These are phyloP conservation scores for Oscheius sp. DNA, from an alignment of 2,888 invertebrate species.

Conservation along the genomic window DNA sequence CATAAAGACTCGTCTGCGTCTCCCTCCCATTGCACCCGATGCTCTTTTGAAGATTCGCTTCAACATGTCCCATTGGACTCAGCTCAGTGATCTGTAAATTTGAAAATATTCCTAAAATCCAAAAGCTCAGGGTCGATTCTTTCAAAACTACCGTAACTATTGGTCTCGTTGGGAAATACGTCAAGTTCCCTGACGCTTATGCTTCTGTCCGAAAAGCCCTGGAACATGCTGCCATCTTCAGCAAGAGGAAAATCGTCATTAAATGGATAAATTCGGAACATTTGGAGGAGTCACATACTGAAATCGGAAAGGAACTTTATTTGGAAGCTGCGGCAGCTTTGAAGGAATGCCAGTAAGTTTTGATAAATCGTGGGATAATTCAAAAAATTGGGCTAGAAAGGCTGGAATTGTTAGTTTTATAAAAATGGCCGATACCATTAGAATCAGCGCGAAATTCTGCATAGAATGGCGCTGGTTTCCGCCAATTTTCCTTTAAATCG, in stretches of 20 bases:
- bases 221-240: constrained; percentile 89
- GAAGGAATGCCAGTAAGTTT: constrained; percentile 61
- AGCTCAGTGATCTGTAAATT: constrained; percentile 61
- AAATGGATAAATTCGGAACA: constrained; percentile 73
- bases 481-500: too few relatives aligned
- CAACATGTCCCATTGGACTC: constrained; percentile 64
- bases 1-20: constrained; percentile 46
- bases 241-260: constrained; percentile 86
- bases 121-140: constrained; percentile 51
- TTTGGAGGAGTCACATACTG: constrained; percentile 45
- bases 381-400: too few relatives aligned
- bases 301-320: constrained; percentile 43
- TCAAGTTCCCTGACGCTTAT: constrained; percentile 87
- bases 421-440: too few relatives aligned
- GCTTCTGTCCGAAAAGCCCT: constrained; percentile 84
- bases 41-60: constrained; percentile 49
- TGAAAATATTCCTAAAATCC: background rate
- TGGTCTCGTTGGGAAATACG: constrained; percentile 81
- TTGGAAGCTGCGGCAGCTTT: constrained; percentile 57
- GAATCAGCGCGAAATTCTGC: too few relatives aligned
- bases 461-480: too few relatives aligned
- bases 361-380: too few relatives aligned
- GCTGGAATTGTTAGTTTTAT: too few relatives aligned
- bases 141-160: constrained; percentile 81
- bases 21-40: constrained; percentile 38